phyloP scores from a whole-genome alignment of 2,113 vertebrate genomes.

The Festucalex cinctus region DNA sequence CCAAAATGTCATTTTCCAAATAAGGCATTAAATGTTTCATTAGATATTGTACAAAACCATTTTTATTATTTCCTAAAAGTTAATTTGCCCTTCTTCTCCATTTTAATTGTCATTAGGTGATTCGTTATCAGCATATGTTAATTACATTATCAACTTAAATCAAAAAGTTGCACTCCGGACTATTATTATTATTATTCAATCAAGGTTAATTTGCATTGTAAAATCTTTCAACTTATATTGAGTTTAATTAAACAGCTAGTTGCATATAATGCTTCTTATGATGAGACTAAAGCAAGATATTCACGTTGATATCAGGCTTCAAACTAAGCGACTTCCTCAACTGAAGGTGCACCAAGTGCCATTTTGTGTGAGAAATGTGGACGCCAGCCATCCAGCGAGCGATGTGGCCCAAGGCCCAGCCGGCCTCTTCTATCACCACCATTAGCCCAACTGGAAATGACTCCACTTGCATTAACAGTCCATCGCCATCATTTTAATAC shows the following conservation, averaged over 20 bases:
- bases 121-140: neutral
- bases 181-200: neutral
- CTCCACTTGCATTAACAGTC: conserved; percentile 64
- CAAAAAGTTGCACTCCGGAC: neutral
- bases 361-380: conserved; percentile 38
- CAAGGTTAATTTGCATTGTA: neutral
- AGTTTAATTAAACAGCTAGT: neutral
- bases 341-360: neutral
- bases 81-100: neutral
- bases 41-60: neutral
- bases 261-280: neutral
- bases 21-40: neutral
- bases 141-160: neutral
- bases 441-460: conserved; percentile 69
- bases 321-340: neutral
- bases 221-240: neutral
- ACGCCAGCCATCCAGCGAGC: conserved; percentile 43
- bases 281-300: neutral
- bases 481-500: conserved; percentile 72
- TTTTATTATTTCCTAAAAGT: neutral
- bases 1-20: neutral
- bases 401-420: conserved; percentile 58
- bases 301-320: neutral
- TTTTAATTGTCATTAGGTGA: neutral
- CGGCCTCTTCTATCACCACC: conserved; percentile 59